Percentiles rank a stretch among this genome's conserved stretches.
phyloP scores from a whole-genome alignment of 2,888 invertebrate genomes.

The Volucella bombylans region DNA sequence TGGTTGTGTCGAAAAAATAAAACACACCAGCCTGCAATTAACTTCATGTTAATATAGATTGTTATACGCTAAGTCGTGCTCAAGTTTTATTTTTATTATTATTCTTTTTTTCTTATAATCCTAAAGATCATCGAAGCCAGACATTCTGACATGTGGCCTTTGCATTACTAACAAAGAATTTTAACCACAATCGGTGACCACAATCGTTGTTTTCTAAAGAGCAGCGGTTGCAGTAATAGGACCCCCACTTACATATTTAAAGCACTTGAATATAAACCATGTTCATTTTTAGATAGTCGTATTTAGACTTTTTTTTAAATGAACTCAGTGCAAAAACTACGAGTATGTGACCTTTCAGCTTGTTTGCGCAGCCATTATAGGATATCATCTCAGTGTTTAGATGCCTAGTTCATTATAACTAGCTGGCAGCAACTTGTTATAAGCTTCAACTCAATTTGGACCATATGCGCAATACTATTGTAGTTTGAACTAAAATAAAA shows the following conservation, averaged over 20 bases:
- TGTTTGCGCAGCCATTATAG: conserved; percentile 44
- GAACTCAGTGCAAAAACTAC: conserved; percentile 59
- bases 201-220: conserved; percentile 13
- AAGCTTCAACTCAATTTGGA: conserved; percentile 57
- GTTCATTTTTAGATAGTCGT: background rate
- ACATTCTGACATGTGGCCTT: conserved; percentile 40
- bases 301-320: conserved; percentile 49
- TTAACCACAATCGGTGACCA: background rate
- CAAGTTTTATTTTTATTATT: background rate
- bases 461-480: conserved; percentile 66
- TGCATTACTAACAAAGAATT: conserved; percentile 17
- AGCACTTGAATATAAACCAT: conserved; percentile 48
- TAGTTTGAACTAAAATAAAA: conserved; percentile 44
- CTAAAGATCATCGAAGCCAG: conserved; percentile 61
- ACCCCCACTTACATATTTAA: conserved; percentile 30
- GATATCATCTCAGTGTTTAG: conserved; percentile 42
- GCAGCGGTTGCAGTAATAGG: background rate
- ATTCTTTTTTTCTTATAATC: conserved; percentile 29
- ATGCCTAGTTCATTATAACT: conserved; percentile 64
- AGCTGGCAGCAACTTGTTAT: conserved; percentile 59
- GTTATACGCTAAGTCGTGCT: background rate
- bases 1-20: no score
- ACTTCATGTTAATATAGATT: no score
- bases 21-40: no score
- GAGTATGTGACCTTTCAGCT: conserved; percentile 67